Evolutionary conservation across 1,140 invertebrate genomes (phyloP), one percentile per base, ranked within the genome.

Genomic region (Choristoneura fumiferana): DNA sequence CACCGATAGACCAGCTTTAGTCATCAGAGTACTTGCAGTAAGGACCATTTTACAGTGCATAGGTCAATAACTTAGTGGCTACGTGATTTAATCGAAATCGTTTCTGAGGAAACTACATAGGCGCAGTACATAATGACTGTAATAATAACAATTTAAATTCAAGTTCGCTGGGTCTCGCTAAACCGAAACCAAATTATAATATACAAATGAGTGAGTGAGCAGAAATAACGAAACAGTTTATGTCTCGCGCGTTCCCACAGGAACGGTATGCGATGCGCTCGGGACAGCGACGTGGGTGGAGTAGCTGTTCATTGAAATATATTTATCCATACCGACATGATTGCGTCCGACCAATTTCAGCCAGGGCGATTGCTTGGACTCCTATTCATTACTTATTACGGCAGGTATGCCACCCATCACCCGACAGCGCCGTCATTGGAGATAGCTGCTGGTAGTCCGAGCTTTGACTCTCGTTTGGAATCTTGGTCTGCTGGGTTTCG

Each of bases 221-320:
- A 86, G 79, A 87, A 85, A 87, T 87, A 87, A 84, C 84, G 69
- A 81, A 84, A 85, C 83, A 77, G 82, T 88, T 88, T 84, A 87
- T 83, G 83, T 85, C 73, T 69, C 65, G 78, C 69, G 69, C 79
- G 84, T 89, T 89, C 85, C 83, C 85, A 89, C 84, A 89, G 85
- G 85, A 89, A 87, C 80, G 82, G 77, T 84, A 88, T 85, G 83
- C 81, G 79, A 64, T 58, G 62, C 54, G 65, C 57, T 45, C 36
- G 34, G 69, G 39, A 72, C 65, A 63, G 39, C 10, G 62, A 14
- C 17, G 18, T 17, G 10, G 8, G 43, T 74, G 60, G 79, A 81
- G 71, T 62, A 49, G 59, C 12, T 29, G 8, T 58, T 58, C 29
- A 15, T 59, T 59, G 9, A 33, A 54, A 54, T 29, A 54, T 54